phyloP scores from a whole-genome alignment of 2,797 vertebrate genomes.

The Eutrigla gurnardus region DNA sequence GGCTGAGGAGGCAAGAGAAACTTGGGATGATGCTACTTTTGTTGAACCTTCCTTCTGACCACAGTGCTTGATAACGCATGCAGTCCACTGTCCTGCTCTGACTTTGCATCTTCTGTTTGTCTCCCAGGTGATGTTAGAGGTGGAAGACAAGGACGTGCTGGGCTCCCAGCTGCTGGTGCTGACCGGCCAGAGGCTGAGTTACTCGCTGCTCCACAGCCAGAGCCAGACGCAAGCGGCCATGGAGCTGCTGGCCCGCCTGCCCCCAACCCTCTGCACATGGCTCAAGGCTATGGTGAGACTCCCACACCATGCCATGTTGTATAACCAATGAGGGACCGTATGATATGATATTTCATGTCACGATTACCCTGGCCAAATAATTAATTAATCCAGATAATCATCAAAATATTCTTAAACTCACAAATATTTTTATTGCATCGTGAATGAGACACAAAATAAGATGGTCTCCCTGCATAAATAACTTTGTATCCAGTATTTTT shows the following conservation, averaged over 20 bases:
- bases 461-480: too few species aligned
- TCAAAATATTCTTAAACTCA: too few species aligned
- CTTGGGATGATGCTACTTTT: neutral
- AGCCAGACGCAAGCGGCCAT: slow-evolving; percentile 88
- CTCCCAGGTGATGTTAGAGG: slow-evolving; percentile 90
- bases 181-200: slow-evolving; percentile 93
- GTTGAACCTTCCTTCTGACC: neutral
- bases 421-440: too few species aligned
- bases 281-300: slow-evolving; percentile 95
- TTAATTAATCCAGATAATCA: too few species aligned
- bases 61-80: neutral
- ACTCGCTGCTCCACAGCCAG: slow-evolving; percentile 89
- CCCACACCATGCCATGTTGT: neutral
- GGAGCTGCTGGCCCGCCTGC: slow-evolving; percentile 93
- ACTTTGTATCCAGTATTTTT: too few species aligned
- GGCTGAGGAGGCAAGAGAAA: slow-evolving; percentile 89
- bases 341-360: neutral
- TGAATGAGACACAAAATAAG: too few species aligned
- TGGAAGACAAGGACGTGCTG: slow-evolving; percentile 94
- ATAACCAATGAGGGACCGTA: too few species aligned
- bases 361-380: too few species aligned
- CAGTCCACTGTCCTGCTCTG: neutral
- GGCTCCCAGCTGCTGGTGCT: slow-evolving; percentile 95
- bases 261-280: slow-evolving; percentile 97
- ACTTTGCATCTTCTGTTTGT: neutral